A percentile compares a stretch with the other conserved stretches of the same genome.
These are phyloP conservation scores for Melinopterus prodromus DNA, from an alignment of 2,888 invertebrate genomes.

Conservation along the genomic window DNA sequence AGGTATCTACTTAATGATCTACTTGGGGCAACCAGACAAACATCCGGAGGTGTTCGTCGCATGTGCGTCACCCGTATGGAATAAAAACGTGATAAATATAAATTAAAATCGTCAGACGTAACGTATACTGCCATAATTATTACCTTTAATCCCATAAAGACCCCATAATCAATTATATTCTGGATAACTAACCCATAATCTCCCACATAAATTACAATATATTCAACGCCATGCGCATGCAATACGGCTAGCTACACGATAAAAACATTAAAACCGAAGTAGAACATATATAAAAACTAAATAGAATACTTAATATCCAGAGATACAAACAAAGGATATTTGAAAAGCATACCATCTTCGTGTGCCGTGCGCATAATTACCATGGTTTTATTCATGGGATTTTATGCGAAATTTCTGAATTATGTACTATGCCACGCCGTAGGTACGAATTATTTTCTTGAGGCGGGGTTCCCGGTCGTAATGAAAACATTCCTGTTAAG, in stretches of 20 bases:
- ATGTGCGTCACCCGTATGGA: background rate
- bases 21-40: no score
- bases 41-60: background rate
- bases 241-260: background rate
- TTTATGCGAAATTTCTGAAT: background rate
- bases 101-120: background rate
- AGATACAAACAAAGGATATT: background rate
- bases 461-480: background rate
- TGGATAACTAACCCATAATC: background rate
- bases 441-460: background rate
- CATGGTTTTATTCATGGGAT: background rate
- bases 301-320: background rate
- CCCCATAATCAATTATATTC: background rate
- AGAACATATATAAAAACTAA: background rate
- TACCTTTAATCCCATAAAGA: background rate
- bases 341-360: background rate
- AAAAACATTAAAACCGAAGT: constrained; percentile 4
- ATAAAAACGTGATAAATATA: background rate
- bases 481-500: constrained; percentile 4
- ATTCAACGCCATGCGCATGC: background rate
- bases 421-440: background rate
- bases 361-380: background rate
- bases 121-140: background rate
- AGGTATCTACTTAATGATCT: no score
- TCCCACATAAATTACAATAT: background rate